Conservation (phyloP, 2,113 vertebrate species). For the Pelmatolapia mariae region DNA sequence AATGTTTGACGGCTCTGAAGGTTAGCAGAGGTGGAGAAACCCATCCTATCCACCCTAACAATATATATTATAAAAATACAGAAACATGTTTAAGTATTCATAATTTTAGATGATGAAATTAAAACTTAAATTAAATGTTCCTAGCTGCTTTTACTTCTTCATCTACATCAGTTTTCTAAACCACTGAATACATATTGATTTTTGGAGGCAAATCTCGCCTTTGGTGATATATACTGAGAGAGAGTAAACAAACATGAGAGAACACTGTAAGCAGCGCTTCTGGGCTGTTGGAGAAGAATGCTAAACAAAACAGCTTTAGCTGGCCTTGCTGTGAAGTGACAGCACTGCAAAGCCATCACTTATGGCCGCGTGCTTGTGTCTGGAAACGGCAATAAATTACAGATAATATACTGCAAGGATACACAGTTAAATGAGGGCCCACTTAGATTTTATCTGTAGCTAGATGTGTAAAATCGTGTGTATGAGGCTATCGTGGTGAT, state of each 20-base stretch:
- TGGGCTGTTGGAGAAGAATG: not conserved
- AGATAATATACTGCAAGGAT: constrained; percentile 26
- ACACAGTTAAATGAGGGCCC: constrained; percentile 18
- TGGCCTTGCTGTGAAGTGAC: constrained; percentile 43
- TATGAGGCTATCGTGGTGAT: not conserved
- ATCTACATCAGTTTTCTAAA: not conserved
- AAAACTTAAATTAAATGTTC: not conserved
- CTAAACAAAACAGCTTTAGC: not conserved
- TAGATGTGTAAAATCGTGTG: constrained; percentile 9
- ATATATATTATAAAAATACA: not conserved
- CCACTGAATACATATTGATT: not conserved
- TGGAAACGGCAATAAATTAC: constrained; percentile 24
- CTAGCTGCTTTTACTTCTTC: not conserved
- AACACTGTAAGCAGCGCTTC: not conserved
- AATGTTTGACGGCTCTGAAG: not conserved
- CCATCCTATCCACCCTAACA: not conserved
- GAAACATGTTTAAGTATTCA: not conserved
- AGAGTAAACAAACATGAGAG: not conserved
- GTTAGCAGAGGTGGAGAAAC: not conserved
- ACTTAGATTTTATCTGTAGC: constrained; percentile 43
- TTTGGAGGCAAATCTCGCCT: not conserved
- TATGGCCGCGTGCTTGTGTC: constrained; percentile 1
- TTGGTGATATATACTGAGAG: not conserved
- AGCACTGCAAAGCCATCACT: constrained; percentile 43
- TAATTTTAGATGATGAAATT: not conserved